A percentile compares a stretch with the other conserved stretches of the same genome.
These are phyloP conservation scores for Nibea coibor DNA, from an alignment of 2,113 vertebrate species.

Conservation along the genomic window DNA sequence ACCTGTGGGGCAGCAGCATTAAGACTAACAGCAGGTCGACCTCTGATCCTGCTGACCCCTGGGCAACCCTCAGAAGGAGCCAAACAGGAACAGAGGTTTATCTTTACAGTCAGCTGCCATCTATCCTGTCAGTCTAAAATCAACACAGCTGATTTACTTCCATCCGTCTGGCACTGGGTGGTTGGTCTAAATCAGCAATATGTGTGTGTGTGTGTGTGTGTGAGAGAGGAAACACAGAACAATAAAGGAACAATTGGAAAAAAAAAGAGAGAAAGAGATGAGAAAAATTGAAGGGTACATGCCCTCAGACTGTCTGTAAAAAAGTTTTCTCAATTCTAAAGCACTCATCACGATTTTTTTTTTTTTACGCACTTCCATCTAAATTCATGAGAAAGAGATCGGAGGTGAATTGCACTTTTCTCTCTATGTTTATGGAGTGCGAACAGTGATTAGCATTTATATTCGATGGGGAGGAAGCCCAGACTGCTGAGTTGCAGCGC, in stretches of 20 bases:
- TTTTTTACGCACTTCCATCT: constrained; percentile 61
- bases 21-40: constrained; percentile 58
- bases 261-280: constrained; percentile 12
- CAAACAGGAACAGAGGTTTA: constrained; percentile 66
- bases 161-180: constrained; percentile 31
- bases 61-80: constrained; percentile 43
- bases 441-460: constrained; percentile 83
- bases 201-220: constrained; percentile 9
- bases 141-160: constrained; percentile 67
- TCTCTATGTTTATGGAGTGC: constrained; percentile 76
- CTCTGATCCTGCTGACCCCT: constrained; percentile 64
- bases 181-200: constrained; percentile 32
- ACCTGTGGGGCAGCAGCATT: constrained; percentile 26
- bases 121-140: constrained; percentile 61
- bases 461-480: constrained; percentile 78
- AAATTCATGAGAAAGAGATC: constrained; percentile 80
- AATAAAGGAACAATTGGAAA: not conserved
- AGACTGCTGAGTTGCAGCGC: constrained; percentile 71
- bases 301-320: constrained; percentile 22
- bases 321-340: constrained; percentile 54
- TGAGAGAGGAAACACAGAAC: no score
- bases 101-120: constrained; percentile 73
- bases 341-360: constrained; percentile 22
- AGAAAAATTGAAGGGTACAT: constrained; percentile 16
- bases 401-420: constrained; percentile 75